Evolutionary conservation across 2,888 invertebrate genomes (phyloP).

Genomic region (Mesoligia furuncula): DNA sequence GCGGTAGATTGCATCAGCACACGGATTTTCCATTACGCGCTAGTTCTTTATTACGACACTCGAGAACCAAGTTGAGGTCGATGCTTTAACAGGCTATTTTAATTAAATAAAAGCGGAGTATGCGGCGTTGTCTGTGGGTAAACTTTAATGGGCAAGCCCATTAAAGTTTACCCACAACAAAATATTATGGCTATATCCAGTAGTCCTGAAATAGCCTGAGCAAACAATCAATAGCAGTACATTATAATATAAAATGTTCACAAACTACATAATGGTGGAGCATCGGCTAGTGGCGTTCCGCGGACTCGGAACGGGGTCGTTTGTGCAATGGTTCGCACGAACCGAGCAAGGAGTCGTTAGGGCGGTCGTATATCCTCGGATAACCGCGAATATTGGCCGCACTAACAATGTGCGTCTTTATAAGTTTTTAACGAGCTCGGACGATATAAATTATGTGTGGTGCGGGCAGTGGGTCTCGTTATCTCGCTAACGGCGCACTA

Average conservation of each 20-base stretch:
- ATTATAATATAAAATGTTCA: slow-evolving; percentile 60
- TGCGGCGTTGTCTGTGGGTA: too few species aligned
- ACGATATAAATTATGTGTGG: slow-evolving; percentile 90
- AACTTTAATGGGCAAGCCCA: too few species aligned
- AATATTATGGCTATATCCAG: slow-evolving; percentile 40
- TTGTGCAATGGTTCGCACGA: slow-evolving; percentile 77
- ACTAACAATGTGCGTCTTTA: slow-evolving; percentile 91
- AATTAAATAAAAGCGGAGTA: slow-evolving; percentile 64
- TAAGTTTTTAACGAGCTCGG: slow-evolving; percentile 91
- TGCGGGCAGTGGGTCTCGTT: slow-evolving; percentile 89
- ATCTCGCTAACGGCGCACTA: slow-evolving; percentile 89
- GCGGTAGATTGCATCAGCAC: slow-evolving; percentile 88
- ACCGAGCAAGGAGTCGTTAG: slow-evolving; percentile 83
- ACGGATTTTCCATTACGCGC: slow-evolving; percentile 87
- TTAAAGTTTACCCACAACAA: slow-evolving; percentile 44
- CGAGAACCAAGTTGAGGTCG: slow-evolving; percentile 67
- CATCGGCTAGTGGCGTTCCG: slow-evolving; percentile 70
- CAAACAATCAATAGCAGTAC: slow-evolving; percentile 47
- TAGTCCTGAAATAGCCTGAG: slow-evolving; percentile 39
- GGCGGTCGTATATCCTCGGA: slow-evolving; percentile 85
- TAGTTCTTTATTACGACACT: slow-evolving; percentile 76
- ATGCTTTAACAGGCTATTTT: slow-evolving; percentile 66
- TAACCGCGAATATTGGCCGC: slow-evolving; percentile 89
- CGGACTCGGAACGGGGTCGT: slow-evolving; percentile 74
- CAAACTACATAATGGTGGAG: slow-evolving; percentile 63